Conservation (phyloP, 2,113 vertebrate species). For the Nycticryphes semicollaris region DNA sequence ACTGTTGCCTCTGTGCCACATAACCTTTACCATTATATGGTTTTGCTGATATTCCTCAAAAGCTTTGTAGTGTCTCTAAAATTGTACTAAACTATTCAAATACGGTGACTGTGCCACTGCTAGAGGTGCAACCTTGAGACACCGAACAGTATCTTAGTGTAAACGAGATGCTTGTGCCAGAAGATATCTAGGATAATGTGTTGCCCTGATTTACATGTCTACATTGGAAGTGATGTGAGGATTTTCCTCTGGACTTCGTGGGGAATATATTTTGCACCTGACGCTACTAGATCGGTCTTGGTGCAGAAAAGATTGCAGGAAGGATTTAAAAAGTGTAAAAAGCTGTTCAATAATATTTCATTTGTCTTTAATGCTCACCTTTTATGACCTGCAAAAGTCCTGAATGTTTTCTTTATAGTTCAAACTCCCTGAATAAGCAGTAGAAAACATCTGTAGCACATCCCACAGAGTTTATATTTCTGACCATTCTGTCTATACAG, state of each 20-base stretch:
- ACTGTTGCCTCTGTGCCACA: not conserved
- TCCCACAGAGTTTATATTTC: not conserved
- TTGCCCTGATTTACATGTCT: not conserved
- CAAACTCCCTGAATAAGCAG: not conserved
- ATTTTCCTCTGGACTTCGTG: not conserved
- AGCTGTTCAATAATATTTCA: not conserved
- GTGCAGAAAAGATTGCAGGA: not conserved
- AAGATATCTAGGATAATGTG: not conserved
- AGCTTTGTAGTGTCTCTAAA: not conserved
- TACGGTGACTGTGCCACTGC: not conserved
- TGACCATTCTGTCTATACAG: not conserved
- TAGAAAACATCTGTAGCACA: not conserved
- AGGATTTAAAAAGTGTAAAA: not conserved
- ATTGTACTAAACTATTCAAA: not conserved
- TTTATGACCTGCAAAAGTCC: not conserved
- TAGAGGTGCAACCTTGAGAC: not conserved
- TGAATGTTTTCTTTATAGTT: not conserved
- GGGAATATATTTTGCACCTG: not conserved
- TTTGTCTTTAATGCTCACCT: not conserved
- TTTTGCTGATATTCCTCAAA: not conserved
- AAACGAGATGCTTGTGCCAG: not conserved
- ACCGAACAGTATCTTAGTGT: not conserved
- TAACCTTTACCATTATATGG: not conserved
- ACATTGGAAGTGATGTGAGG: not conserved
- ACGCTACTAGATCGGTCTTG: not conserved